Percentiles rank a stretch among this genome's conserved stretches.
Conservation (phyloP, 37 sponge, comb jelly and placozoan genomes). For the Petrosia ficiformis region DNA sequence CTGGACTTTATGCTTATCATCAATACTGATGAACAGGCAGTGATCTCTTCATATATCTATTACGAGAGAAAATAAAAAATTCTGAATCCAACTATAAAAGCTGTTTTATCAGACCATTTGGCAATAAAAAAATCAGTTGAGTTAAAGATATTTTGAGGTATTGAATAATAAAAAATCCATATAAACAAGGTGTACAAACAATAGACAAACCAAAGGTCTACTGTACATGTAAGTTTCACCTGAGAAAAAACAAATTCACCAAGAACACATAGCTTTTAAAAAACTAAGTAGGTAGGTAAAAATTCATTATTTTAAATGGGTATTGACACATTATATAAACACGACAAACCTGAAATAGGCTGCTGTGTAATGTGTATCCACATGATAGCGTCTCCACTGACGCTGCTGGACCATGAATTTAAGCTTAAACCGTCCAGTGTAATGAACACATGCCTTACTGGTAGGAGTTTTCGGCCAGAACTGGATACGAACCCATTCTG, state of each 20-base stretch:
- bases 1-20: constrained; percentile 12
- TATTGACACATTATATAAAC: too few relatives aligned
- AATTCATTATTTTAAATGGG: too few relatives aligned
- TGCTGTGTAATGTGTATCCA: constrained; percentile 50
- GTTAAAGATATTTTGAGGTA: too few relatives aligned
- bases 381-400: not conserved
- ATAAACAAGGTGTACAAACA: too few relatives aligned
- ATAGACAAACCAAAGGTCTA: too few relatives aligned
- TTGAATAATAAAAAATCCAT: too few relatives aligned
- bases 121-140: too few relatives aligned
- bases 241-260: too few relatives aligned
- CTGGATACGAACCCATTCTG: constrained; percentile 10
- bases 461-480: constrained; percentile 8
- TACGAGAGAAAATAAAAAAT: constrained; percentile 30
- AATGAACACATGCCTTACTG: constrained; percentile 3
- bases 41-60: not conserved
- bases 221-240: too few relatives aligned
- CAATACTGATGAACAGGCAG: constrained; percentile 1
- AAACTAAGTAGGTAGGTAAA: too few relatives aligned
- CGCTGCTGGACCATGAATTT: not conserved
- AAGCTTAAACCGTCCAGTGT: constrained; percentile 16
- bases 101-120: too few relatives aligned
- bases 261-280: too few relatives aligned
- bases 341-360: constrained; percentile 28
- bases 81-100: constrained; percentile 7